Conservation (phyloP, 2,888 invertebrate species). For the Danaus chrysippus region DNA sequence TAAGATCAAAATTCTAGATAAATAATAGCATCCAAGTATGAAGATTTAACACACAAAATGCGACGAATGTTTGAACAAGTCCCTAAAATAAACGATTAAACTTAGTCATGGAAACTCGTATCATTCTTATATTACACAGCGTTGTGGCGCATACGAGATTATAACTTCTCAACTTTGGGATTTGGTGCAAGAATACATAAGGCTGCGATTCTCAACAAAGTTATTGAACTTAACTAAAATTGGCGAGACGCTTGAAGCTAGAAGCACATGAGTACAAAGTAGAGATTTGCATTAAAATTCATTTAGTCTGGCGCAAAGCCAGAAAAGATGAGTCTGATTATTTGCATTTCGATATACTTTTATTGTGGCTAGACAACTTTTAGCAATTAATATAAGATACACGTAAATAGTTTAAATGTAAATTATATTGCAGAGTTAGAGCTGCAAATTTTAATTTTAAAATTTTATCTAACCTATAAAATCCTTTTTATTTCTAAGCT, state of each 20-base stretch:
- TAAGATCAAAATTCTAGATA: background rate
- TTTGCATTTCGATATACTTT: slow-evolving; percentile 27
- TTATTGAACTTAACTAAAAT: slow-evolving; percentile 31
- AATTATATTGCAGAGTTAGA: background rate
- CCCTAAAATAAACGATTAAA: slow-evolving; percentile 5
- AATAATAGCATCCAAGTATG: background rate
- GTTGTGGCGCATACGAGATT: slow-evolving; percentile 20
- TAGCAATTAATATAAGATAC: slow-evolving; percentile 7
- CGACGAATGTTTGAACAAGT: background rate
- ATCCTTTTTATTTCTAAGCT: too few species aligned
- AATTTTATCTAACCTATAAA: too few species aligned
- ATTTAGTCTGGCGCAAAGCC: slow-evolving; percentile 32
- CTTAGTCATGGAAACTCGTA: background rate
- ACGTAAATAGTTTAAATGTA: background rate
- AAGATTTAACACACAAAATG: background rate
- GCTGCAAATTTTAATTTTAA: too few species aligned
- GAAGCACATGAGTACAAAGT: slow-evolving; percentile 28
- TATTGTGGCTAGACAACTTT: slow-evolving; percentile 21
- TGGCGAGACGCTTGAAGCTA: slow-evolving; percentile 27
- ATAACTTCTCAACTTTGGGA: slow-evolving; percentile 23
- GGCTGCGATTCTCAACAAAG: slow-evolving; percentile 24
- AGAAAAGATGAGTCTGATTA: slow-evolving; percentile 23
- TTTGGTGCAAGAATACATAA: slow-evolving; percentile 27
- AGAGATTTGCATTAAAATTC: slow-evolving; percentile 33
- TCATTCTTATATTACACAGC: slow-evolving; percentile 10